Evolutionary conservation across 2,797 vertebrate species (phyloP).

Genomic region (Danio aesculapii): DNA sequence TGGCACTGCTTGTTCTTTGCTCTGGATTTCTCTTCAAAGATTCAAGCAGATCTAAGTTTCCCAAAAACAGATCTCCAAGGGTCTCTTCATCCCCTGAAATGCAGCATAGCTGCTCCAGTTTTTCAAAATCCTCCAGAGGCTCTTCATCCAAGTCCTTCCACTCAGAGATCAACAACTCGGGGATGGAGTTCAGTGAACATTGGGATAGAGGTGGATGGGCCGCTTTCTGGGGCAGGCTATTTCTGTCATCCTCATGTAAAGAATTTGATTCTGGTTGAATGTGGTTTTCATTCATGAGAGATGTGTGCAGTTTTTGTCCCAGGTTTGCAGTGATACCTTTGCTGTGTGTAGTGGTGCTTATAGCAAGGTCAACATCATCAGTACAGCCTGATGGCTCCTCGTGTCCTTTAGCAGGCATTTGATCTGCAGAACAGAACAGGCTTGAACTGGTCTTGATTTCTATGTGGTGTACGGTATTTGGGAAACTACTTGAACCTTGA

Average conservation of each 20-base stretch:
- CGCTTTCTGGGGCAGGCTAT: conserved; percentile 62
- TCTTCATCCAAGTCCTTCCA: conserved; percentile 86
- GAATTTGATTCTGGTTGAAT: conserved; percentile 56
- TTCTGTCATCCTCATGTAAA: conserved; percentile 62
- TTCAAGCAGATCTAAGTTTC: conserved; percentile 80
- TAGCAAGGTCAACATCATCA: conserved; percentile 54
- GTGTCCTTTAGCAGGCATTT: conserved; percentile 37
- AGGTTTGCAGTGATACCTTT: conserved; percentile 78
- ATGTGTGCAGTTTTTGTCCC: conserved; percentile 65
- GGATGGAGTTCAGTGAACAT: conserved; percentile 75
- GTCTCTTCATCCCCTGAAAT: conserved; percentile 83
- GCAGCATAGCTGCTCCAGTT: conserved; percentile 82
- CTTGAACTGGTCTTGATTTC: conserved; percentile 59
- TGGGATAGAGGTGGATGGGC: conserved; percentile 65
- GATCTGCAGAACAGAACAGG: conserved; percentile 26
- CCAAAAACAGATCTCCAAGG: conserved; percentile 79
- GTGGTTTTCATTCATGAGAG: conserved; percentile 59
- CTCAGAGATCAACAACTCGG: conserved; percentile 83
- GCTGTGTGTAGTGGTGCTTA: conserved; percentile 69
- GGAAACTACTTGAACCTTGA: conserved; percentile 76
- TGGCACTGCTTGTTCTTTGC: conserved; percentile 59
- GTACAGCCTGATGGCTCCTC: conserved; percentile 29
- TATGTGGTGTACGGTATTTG: conserved; percentile 72
- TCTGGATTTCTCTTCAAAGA: conserved; percentile 80
- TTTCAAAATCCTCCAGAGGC: conserved; percentile 84